These are phyloP conservation scores for Alloplasta piceator DNA, from an alignment of 2,888 invertebrate genomes.

Conservation along the genomic window DNA sequence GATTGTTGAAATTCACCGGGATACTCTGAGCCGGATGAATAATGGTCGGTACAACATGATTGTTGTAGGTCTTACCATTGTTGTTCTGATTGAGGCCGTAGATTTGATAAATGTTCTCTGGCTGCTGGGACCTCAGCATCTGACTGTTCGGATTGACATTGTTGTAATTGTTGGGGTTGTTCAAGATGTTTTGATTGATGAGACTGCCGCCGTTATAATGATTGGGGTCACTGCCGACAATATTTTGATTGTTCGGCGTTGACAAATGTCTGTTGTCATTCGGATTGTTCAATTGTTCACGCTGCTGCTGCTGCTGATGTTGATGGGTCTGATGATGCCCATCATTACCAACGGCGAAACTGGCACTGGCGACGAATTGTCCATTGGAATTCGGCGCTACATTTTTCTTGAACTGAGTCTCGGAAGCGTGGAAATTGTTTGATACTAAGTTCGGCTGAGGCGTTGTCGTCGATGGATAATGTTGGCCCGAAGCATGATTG, in stretches of 20 bases:
- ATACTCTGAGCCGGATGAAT: conserved; percentile 70
- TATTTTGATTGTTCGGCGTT: background rate
- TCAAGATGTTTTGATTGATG: conserved; percentile 26
- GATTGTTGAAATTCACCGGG: conserved; percentile 68
- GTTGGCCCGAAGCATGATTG: conserved; percentile 58
- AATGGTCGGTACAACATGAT: conserved; percentile 74
- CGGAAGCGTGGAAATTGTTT: conserved; percentile 61
- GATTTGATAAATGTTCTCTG: conserved; percentile 64
- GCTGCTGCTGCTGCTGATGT: background rate
- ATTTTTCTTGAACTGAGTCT: conserved; percentile 69
- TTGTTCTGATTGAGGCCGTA: conserved; percentile 58
- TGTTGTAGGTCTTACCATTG: conserved; percentile 47
- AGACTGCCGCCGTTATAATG: too few relatives aligned
- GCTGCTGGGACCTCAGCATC: conserved; percentile 65
- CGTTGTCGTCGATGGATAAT: conserved; percentile 50
- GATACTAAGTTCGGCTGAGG: conserved; percentile 57
- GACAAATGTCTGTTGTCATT: conserved; percentile 3
- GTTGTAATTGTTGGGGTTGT: conserved; percentile 64
- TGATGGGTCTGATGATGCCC: conserved; percentile 33
- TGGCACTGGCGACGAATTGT: conserved; percentile 76
- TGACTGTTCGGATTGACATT: conserved; percentile 65
- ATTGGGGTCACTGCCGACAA: too few relatives aligned
- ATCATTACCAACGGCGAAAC: conserved; percentile 73
- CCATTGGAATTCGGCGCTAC: conserved; percentile 55
- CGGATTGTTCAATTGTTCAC: conserved; percentile 23